Evolutionary conservation across 2,113 vertebrate genomes (phyloP), one percentile per base, ranked within the genome.

Genomic region (Turnix velox): DNA sequence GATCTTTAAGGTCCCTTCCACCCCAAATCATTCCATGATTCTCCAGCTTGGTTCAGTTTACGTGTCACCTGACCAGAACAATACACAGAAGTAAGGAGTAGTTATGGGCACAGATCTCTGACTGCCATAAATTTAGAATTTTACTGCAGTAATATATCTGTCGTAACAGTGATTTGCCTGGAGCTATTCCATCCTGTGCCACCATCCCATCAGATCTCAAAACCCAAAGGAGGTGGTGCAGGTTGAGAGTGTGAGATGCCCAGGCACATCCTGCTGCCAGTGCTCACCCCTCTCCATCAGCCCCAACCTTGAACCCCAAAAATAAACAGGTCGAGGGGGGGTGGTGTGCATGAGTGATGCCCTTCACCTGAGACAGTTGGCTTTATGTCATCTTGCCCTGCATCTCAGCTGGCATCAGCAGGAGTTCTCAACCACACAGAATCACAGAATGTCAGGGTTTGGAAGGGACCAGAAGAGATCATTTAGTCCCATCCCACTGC

Each of bases 201-300:
- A 72, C 2, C 2, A 84, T 75, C 66, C 54, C 57, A 82, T 54
- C 52, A 76, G 80, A 84, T 37, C 52, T 65, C 42, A 72, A 87
- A 90, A 84, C 4, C 7, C 65, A 45, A 51, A 48, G 69, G 51
- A 59, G 48, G 33, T 1, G 25, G 19, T 5, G 4, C 9, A 37
- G 30, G n/a, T 33, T 1, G 0, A 31, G 31, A 51, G 57, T 37
- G 51, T 28, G 39, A 82, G 51, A 62, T 1, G 3, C 10, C 30
- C 1, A 0, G 54, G 24, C 8, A 2, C 1, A 0, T 19, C 39
- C 62, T 46, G 48, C 23, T 3, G 3, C 35, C 33, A 62, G 25
- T 0, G 0, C 31, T 62, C 5, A 2, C 10, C 9, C 39, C 12
- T 27, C 14, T 0, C 8, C n/a, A 51, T 9, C 10, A 1, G 8